A percentile compares a stretch with the other conserved stretches of the same genome.
These are phyloP conservation scores for Andrena trimmerana DNA, from an alignment of 2,888 invertebrate genomes.

Conservation along the genomic window DNA sequence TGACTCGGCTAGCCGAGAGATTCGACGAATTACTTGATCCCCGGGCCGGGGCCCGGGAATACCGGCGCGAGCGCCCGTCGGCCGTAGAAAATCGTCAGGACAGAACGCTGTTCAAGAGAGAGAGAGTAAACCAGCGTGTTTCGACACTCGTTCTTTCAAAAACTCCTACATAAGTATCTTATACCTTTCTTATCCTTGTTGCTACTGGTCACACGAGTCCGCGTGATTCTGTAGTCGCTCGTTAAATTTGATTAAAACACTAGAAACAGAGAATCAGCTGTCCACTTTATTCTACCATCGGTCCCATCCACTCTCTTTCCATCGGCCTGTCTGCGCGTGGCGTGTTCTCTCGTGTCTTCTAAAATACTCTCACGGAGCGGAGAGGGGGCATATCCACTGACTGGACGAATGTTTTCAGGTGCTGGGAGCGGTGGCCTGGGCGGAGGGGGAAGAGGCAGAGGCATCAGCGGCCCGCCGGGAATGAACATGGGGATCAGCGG, in stretches of 20 bases:
- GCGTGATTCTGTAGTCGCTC: constrained; percentile 66
- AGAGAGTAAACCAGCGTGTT: constrained; percentile 13
- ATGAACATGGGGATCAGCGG: constrained; percentile 75
- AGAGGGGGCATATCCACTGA: neutral
- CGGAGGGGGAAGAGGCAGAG: constrained; percentile 64
- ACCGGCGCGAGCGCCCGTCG: neutral
- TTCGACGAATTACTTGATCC: neutral
- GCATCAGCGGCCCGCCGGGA: constrained; percentile 67
- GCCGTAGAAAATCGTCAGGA: constrained; percentile 60
- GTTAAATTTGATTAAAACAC: constrained; percentile 74
- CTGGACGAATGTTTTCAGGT: constrained; percentile 72
- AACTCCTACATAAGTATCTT: constrained; percentile 58
- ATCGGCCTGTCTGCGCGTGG: no score
- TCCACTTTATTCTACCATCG: constrained; percentile 58
- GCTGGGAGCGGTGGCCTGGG: constrained; percentile 57
- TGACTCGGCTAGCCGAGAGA: neutral
- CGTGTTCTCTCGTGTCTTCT: neutral
- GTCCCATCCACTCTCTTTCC: neutral
- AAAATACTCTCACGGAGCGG: neutral
- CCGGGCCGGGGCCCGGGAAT: neutral
- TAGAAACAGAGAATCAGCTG: constrained; percentile 63
- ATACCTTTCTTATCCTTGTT: constrained; percentile 70
- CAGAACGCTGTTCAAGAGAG: constrained; percentile 43
- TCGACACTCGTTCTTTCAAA: constrained; percentile 46
- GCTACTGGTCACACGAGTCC: constrained; percentile 60